Evolutionary conservation across 2,888 invertebrate species (phyloP).

Genomic region (Subacronicta megacephala): DNA sequence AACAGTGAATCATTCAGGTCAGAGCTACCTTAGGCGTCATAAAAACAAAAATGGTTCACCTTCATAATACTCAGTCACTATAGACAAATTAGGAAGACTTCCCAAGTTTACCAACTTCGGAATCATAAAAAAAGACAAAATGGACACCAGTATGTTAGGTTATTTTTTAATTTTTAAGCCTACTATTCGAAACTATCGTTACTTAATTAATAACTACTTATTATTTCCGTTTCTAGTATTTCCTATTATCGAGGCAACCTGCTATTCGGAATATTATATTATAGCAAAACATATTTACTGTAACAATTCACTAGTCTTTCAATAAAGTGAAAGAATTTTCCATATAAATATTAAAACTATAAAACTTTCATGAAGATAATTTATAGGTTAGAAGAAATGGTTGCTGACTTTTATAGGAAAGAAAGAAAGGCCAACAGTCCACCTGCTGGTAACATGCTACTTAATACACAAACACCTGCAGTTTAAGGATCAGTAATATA

Average conservation of each 20-base stretch:
- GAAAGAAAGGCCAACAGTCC: slow-evolving; percentile 34
- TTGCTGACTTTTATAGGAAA: slow-evolving; percentile 6
- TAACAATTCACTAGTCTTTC: no score
- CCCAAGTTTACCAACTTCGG: slow-evolving; percentile 3
- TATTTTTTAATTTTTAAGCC: no score
- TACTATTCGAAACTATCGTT: no score
- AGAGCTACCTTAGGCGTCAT: slow-evolving; percentile 4
- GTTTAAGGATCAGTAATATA: slow-evolving; percentile 7
- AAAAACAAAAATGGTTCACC: slow-evolving; percentile 30
- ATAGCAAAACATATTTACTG: no score
- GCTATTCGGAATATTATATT: no score
- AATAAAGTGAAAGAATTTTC: slow-evolving; percentile 1
- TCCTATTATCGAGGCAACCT: no score
- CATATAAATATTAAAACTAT: slow-evolving; percentile 3
- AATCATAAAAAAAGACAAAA: no score
- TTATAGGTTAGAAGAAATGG: slow-evolving; percentile 24
- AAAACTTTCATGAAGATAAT: slow-evolving; percentile 13
- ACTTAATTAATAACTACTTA: no score
- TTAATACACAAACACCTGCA: slow-evolving; percentile 33
- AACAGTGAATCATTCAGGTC: slow-evolving; percentile 20
- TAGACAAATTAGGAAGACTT: slow-evolving; percentile 1
- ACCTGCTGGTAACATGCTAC: slow-evolving; percentile 28
- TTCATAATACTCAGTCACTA: slow-evolving; percentile 11
- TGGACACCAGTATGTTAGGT: no score
- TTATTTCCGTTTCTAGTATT: no score